A percentile compares a stretch with the other conserved stretches of the same genome.
Evolutionary conservation across 2,888 invertebrate genomes (phyloP).

Genomic region (Cephus nigrinus): DNA sequence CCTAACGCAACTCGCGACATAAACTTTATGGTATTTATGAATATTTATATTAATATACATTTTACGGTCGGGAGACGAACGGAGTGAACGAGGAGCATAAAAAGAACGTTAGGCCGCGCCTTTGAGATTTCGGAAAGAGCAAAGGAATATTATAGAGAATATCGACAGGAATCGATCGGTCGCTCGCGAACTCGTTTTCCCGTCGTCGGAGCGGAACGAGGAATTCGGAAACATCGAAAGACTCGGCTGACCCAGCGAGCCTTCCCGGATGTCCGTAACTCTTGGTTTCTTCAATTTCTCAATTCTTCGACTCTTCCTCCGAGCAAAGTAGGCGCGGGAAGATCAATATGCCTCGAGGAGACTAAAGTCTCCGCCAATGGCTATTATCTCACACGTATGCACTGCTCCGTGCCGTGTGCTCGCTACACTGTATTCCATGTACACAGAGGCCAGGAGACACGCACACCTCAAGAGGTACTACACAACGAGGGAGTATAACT

Average conservation of each 20-base stretch:
- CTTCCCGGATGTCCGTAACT: background rate
- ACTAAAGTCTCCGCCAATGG: slow-evolving; percentile 54
- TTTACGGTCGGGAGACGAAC: slow-evolving; percentile 44
- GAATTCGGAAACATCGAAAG: background rate
- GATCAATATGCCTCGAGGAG: slow-evolving; percentile 27
- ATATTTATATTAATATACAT: slow-evolving; percentile 66
- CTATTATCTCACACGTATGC: slow-evolving; percentile 55
- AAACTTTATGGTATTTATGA: slow-evolving; percentile 66
- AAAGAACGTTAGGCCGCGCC: background rate
- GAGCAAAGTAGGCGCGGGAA: slow-evolving; percentile 1
- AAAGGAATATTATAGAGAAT: background rate
- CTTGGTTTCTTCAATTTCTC: background rate
- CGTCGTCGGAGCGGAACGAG: background rate
- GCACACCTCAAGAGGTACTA: slow-evolving; percentile 8
- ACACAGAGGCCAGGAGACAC: slow-evolving; percentile 37
- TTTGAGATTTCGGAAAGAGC: background rate
- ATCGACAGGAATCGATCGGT: background rate
- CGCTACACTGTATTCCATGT: slow-evolving; percentile 48
- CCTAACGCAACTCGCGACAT: slow-evolving; percentile 51
- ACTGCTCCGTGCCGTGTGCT: slow-evolving; percentile 36
- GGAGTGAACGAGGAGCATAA: background rate
- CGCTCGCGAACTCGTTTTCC: background rate
- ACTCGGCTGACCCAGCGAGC: background rate
- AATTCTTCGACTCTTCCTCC: background rate
- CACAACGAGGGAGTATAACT: slow-evolving; percentile 49